phyloP scores from a whole-genome alignment of 2,113 vertebrate species.

The Climacteris rufus region DNA sequence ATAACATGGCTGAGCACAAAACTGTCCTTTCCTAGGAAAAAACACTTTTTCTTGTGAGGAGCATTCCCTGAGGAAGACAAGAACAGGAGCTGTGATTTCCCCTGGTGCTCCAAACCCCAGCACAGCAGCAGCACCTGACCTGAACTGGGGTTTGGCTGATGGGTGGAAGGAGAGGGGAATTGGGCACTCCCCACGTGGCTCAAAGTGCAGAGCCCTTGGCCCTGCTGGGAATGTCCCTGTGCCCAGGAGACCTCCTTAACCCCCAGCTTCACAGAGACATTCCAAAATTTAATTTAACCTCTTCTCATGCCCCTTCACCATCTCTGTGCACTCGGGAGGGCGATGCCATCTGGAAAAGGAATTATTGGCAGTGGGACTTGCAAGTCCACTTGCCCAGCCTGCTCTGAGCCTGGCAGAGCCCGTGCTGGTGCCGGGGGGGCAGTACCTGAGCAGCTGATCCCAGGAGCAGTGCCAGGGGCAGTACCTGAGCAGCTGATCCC shows the following conservation, averaged over 20 bases:
- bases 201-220: neutral
- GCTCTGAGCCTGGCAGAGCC: neutral
- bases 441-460: no score
- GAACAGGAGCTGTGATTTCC: neutral
- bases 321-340: neutral
- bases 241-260: neutral
- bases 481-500: no score
- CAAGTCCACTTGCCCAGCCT: neutral
- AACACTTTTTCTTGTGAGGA: rapidly evolving
- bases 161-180: neutral
- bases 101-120: neutral
- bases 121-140: neutral
- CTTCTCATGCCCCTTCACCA: rapidly evolving
- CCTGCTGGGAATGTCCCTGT: neutral
- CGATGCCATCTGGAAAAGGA: rapidly evolving
- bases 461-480: no score
- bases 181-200: rapidly evolving
- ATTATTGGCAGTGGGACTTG: neutral
- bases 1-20: neutral
- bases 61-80: neutral
- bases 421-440: rapidly evolving
- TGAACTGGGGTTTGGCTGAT: neutral
- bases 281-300: neutral
- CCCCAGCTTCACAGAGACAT: neutral
- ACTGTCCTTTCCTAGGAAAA: neutral